Evolutionary conservation across 2,113 vertebrate species (phyloP).

Genomic region (Mobula hypostoma): DNA sequence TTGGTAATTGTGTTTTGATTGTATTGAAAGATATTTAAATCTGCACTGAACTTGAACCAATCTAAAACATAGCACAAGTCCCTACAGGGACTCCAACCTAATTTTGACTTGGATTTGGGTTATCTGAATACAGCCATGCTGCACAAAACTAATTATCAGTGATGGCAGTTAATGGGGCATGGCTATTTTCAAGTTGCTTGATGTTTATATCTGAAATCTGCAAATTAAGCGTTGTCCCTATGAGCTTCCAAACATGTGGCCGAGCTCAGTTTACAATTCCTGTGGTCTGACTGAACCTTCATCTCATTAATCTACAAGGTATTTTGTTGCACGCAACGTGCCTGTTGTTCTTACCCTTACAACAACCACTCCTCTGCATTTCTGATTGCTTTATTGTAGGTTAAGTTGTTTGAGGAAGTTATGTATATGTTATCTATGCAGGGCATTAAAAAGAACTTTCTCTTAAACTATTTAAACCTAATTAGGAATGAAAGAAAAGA

Average conservation of each 20-base stretch:
- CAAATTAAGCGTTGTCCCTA: background rate
- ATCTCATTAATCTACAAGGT: background rate
- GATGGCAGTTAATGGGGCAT: background rate
- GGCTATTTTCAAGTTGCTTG: background rate
- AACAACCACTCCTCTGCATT: background rate
- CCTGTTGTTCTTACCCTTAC: background rate
- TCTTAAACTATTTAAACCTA: background rate
- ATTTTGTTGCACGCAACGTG: background rate
- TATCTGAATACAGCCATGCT: background rate
- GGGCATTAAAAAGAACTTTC: background rate
- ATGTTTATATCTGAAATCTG: background rate
- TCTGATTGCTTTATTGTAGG: background rate
- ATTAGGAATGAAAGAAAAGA: background rate
- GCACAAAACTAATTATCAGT: background rate
- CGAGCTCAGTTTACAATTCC: background rate
- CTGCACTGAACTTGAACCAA: background rate
- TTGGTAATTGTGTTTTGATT: constrained; percentile 11
- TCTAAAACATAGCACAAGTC: background rate
- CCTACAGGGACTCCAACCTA: background rate
- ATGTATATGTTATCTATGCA: background rate
- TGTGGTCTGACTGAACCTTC: background rate
- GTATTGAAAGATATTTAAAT: background rate
- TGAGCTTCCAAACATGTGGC: background rate
- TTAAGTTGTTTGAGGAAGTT: background rate
- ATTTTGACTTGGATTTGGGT: background rate